Evolutionary conservation across 2,113 vertebrate species (phyloP), one percentile per base, ranked within the genome.

Genomic region (Myrmophylax atrothorax): DNA sequence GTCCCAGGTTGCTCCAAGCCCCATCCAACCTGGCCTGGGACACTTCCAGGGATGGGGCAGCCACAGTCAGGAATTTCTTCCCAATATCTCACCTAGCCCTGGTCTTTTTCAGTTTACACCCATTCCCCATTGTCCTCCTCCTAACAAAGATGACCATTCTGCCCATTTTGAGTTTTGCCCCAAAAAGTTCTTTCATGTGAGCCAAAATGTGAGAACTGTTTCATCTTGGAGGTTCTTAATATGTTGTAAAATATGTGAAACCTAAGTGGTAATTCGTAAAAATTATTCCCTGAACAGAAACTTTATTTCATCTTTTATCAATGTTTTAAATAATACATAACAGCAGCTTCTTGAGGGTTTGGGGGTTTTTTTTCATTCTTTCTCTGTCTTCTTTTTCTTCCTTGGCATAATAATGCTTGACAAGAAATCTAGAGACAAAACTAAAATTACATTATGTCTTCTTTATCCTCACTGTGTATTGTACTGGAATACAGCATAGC

Each of bases 151-250:
- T 33, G 1, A 74, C 3, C 1, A 11, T 75, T 87, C 93, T 75
- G 4, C 25, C 29, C 44, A 42, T 68, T 73, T 46, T 47, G 10
- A 64, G 6, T 22, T 88, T 88, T 40, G 7, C 6, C 26, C 12
- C 3, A 16, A 38, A 15, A 44, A 12, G 10, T 40, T 63, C 29
- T 38, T 9, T 24, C 0, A 0, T 6, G 6, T 28, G 22, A 44
- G 20, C 4, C 49, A 59, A 72, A 94, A 63, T 14, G 9, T 1
- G 2, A 44, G 37, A 76, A 91, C 14, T 67, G 46, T 46, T 73
- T 66, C 7, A 66, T 1, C 25, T 35, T 8, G 5, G 31, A 89
- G 5, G 10, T 74, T 58, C 42, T 78, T 74, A 53, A 10, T 81
- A 50, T 63, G 62, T 75, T 40, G 18, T 59, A 7, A 19, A 81